These are phyloP conservation scores for Synanthedon andrenaeformis DNA, from an alignment of 2,888 invertebrate species.

Conservation along the genomic window DNA sequence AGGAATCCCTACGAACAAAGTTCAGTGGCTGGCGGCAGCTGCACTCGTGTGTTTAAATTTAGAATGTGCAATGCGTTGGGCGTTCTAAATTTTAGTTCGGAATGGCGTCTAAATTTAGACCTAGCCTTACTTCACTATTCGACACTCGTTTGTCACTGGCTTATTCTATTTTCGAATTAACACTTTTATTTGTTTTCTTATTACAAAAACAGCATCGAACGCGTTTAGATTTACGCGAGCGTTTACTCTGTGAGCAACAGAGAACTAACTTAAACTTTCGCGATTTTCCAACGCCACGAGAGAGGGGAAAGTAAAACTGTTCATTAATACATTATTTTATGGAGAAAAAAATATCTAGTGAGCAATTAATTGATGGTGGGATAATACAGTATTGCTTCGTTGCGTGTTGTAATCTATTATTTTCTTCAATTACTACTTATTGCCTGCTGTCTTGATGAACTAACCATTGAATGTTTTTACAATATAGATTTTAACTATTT, in stretches of 20 bases:
- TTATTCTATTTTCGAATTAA: conserved; percentile 42
- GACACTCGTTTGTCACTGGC: conserved; percentile 60
- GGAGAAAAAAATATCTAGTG: conserved; percentile 24
- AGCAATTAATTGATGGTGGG: conserved; percentile 31
- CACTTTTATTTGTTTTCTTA: conserved; percentile 3
- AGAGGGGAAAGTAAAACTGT: conserved; percentile 54
- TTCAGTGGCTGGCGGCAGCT: conserved; percentile 53
- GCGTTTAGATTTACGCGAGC: conserved; percentile 1
- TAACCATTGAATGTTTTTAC: not conserved
- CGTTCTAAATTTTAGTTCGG: conserved; percentile 64
- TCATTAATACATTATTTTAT: conserved; percentile 50
- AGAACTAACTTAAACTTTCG: conserved; percentile 9
- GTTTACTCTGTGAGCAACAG: conserved; percentile 3
- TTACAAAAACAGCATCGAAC: not conserved
- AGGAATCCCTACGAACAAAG: conserved; percentile 52
- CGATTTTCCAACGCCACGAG: conserved; percentile 42
- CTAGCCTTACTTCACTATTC: conserved; percentile 61
- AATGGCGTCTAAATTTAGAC: conserved; percentile 61
- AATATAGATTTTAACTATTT: too few relatives aligned
- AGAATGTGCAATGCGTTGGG: conserved; percentile 60
- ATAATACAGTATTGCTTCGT: conserved; percentile 3
- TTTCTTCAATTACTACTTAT: conserved; percentile 3
- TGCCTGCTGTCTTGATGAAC: not conserved
- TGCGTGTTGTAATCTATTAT: conserved; percentile 7
- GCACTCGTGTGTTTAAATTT: conserved; percentile 52